Evolutionary conservation across 2,113 vertebrate genomes (phyloP), one percentile per base, ranked within the genome.

Genomic region (Muntiacus muntjak): DNA sequence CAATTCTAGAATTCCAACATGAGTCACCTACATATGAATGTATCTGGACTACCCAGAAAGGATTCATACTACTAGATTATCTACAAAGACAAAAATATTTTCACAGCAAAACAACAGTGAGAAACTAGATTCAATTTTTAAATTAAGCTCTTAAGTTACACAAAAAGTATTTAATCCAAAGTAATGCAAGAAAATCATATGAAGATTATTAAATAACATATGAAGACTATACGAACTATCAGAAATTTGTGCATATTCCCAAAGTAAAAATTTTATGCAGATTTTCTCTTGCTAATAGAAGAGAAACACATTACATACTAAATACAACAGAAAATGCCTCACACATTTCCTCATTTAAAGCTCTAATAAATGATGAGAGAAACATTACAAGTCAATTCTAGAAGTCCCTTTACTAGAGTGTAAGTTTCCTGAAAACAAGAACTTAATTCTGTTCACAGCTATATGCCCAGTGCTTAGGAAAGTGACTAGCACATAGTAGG

Each of bases 71-170:
- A 90, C 25, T 19, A 78, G 26, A 58, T 84, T 71, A 64, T 82
- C 28, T 92, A 47, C 57, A 93, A 96, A 95, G n/a, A 81, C 26
- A 96, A 87, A 92, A 88, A 82, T 60, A 89, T 76, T 64, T 90
- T 92, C 74, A 92, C 3, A 86, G 54, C 55, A 87, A 78, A 87
- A 95, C 15, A 95, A 33, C 52, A 85, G 93, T 58, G 30, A 87
- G 86, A 82, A 97, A 60, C 33, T 81, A 95, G 7, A 96, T 11
- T 89, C 1, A 62, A 28, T 76, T 81, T 88, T 89, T n/a, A 30
- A 83, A 52, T 84, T 40, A 52, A 96, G 81, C 30, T 85, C 47
- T 92, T 90, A 45, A 92, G 82, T 6, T 89, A 54, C 10, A 87
- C 30, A 57, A 54, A 94, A 43, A 74, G 33, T 78, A 84, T 16